Percentiles rank a stretch among this genome's conserved stretches.
Evolutionary conservation across 2,113 vertebrate genomes (phyloP).

Genomic region (Grantiella picta): DNA sequence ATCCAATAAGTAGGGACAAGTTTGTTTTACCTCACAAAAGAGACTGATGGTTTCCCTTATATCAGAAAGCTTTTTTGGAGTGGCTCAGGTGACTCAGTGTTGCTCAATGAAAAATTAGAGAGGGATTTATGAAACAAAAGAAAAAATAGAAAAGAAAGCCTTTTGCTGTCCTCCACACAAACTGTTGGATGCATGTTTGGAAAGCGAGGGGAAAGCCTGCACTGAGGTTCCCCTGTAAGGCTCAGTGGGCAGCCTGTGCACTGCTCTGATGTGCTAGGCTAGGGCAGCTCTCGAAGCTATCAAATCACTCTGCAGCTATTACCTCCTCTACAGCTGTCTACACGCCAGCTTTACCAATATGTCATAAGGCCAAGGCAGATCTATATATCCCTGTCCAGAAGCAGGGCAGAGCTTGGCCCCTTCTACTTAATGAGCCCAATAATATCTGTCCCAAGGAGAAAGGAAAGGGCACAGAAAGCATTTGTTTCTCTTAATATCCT

Average conservation of each 20-base stretch:
- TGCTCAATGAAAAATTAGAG: neutral
- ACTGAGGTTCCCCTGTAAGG: neutral
- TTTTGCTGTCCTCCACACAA: neutral
- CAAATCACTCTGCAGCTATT: neutral
- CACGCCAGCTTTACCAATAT: neutral
- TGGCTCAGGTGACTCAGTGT: neutral
- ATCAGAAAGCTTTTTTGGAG: neutral
- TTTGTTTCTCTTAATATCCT: neutral
- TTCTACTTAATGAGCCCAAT: neutral
- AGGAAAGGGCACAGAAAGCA: neutral
- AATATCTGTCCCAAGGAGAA: conserved; percentile 20
- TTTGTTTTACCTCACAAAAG: neutral
- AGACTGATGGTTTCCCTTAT: neutral
- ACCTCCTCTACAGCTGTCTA: neutral
- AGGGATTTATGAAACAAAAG: neutral
- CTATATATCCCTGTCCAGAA: neutral
- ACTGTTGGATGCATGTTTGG: neutral
- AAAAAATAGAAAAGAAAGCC: neutral
- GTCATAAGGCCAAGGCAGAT: neutral
- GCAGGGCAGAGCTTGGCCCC: neutral
- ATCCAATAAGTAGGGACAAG: neutral
- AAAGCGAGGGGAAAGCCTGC: neutral
- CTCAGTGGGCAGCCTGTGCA: neutral
- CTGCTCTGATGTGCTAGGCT: neutral
- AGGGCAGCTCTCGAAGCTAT: neutral